Percentiles rank a stretch among this genome's conserved stretches.
phyloP scores from a whole-genome alignment of 2,888 invertebrate genomes.

The Podotricha telesiphe region DNA sequence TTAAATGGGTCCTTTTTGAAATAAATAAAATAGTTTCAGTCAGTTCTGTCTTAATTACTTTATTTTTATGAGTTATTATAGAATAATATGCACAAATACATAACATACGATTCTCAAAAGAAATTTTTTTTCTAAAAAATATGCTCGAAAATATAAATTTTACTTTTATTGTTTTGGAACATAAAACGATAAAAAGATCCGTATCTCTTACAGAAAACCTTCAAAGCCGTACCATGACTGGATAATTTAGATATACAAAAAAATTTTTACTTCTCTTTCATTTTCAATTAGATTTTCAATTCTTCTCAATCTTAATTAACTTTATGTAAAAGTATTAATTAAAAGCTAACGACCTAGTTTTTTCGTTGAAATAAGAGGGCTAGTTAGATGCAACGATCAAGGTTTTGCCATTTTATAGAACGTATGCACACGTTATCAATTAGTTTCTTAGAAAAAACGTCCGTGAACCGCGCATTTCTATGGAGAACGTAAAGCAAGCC shows the following conservation, averaged over 20 bases:
- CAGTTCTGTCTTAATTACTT: not conserved
- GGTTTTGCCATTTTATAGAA: conserved; percentile 21
- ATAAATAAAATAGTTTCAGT: not conserved
- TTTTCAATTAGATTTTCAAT: not conserved
- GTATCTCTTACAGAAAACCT: conserved; percentile 11
- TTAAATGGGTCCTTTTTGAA: too few relatives aligned
- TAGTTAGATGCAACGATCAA: conserved; percentile 33
- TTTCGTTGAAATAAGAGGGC: conserved; percentile 37
- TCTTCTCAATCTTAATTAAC: not conserved
- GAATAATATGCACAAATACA: too few relatives aligned
- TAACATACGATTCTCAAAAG: too few relatives aligned
- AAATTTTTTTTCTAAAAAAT: not conserved
- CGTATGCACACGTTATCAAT: conserved; percentile 27
- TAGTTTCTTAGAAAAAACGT: conserved; percentile 15
- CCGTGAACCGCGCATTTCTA: not conserved
- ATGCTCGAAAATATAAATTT: not conserved
- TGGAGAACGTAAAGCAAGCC: not conserved
- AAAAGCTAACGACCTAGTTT: conserved; percentile 34
- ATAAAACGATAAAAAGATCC: conserved; percentile 1
- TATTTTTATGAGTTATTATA: too few relatives aligned
- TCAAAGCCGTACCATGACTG: not conserved
- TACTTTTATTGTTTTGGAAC: not conserved
- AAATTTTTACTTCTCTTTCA: too few relatives aligned
- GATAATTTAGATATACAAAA: too few relatives aligned
- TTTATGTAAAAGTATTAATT: conserved; percentile 34